These are phyloP conservation scores for Antennarius maculatus DNA, from an alignment of 2,797 vertebrate genomes.

Conservation along the genomic window DNA sequence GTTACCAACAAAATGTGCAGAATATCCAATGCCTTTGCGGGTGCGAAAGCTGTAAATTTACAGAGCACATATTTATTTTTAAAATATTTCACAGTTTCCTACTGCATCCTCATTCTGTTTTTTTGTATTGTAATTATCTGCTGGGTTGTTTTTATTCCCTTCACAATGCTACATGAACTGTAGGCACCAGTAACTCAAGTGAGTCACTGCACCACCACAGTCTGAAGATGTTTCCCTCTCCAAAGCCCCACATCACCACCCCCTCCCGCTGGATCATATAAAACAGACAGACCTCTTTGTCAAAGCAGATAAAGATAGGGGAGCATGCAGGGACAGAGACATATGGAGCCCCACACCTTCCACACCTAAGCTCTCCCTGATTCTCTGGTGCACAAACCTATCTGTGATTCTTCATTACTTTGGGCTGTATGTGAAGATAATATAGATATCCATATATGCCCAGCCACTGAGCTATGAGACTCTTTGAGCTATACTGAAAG, in stretches of 20 bases:
- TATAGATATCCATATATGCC: conserved; percentile 50
- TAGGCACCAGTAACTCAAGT: conserved; percentile 4
- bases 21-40: conserved; percentile 97
- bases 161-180: not conserved
- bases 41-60: conserved; percentile 91
- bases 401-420: conserved; percentile 47
- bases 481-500: conserved; percentile 51
- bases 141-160: not conserved
- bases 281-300: conserved; percentile 54
- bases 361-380: conserved; percentile 18
- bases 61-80: not conserved
- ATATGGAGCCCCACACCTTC: conserved; percentile 16
- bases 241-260: conserved; percentile 25
- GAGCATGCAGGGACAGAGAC: conserved; percentile 22
- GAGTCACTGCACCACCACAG: conserved; percentile 15
- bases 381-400: conserved; percentile 35
- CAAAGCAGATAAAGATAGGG: conserved; percentile 51
- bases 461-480: conserved; percentile 42
- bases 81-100: not conserved
- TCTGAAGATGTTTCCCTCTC: conserved; percentile 37
- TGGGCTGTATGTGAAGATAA: conserved; percentile 50
- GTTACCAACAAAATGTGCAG: conserved; percentile 96
- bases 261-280: conserved; percentile 43
- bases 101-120: not conserved
- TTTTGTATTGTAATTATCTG: not conserved